Evolutionary conservation across 2,113 vertebrate genomes (phyloP), one percentile per base, ranked within the genome.

Genomic region (Esox niger): DNA sequence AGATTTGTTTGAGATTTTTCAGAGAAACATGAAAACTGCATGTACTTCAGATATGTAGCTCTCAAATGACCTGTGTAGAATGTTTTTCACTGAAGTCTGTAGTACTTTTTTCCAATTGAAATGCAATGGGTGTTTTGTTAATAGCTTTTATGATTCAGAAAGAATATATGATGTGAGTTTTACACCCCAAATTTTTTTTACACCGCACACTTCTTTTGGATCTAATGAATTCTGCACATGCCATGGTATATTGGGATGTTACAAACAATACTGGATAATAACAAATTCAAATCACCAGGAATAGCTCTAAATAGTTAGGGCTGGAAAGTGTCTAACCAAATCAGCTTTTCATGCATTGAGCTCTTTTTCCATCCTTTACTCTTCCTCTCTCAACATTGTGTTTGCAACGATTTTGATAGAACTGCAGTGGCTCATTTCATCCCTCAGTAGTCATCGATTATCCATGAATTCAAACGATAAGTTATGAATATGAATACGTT

Each of bases 381-480:
- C 54, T 58, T 74, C 52, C 73, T 32, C 59, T 25, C 31, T 81
- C 68, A 61, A 72, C 83, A 80, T 77, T 58, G 56, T 60, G 59
- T 68, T 26, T 68, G 79, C 69, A 78, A 79, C 80, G 74, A 77
- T 87, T 85, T 87, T 76, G 78, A 76, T 79, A 67, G 73, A 84
- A 81, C 75, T 71, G 69, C 78, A 72, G 79, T 64, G 84, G 71
- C 87, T 89, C 71, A 90, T 88, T 91, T 91, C 88, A 90, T 88
- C 86, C 84, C 81, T 87, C 86, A 86, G 83, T 79, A 81, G 83
- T 70, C 85, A 89, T 90, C 77, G 87, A 90, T 90, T 89, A 89
- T 81, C 85, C 85, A 81, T 86, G 86, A 88, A 88, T 87, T 86
- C 78, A 74, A 85, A 84, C 89, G 83, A 89, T 86, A 84, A 88